These are phyloP conservation scores for Jacana jacana DNA, from an alignment of 2,113 vertebrate species.

Conservation along the genomic window DNA sequence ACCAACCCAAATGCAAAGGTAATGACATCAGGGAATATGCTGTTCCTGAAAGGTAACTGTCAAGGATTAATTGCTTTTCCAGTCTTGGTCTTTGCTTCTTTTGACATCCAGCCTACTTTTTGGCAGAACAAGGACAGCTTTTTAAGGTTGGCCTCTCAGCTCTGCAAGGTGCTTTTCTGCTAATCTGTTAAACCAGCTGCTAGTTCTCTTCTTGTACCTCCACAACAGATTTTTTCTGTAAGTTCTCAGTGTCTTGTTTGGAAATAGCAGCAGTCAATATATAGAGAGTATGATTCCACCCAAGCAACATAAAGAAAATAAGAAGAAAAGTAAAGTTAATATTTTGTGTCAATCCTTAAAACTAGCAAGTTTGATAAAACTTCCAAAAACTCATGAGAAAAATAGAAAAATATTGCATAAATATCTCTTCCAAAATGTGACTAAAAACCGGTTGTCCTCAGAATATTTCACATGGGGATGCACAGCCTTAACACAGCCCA, in stretches of 20 bases:
- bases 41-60: neutral
- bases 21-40: neutral
- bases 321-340: neutral
- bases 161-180: neutral
- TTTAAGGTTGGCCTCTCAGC: neutral
- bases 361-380: neutral
- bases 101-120: slow-evolving; percentile 1
- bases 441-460: neutral
- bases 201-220: neutral
- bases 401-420: neutral
- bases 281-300: neutral
- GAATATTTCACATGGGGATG: neutral
- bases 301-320: neutral
- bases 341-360: neutral
- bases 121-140: neutral
- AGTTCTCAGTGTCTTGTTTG: neutral
- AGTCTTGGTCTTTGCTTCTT: neutral
- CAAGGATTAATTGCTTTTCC: slow-evolving; percentile 25
- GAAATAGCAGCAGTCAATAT: neutral
- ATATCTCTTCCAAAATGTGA: neutral
- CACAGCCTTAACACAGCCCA: neutral
- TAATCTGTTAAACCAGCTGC: neutral
- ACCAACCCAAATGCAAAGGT: neutral
- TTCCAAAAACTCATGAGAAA: neutral
- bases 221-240: neutral